These are phyloP conservation scores for Atherinomorus stipes DNA, from an alignment of 2,113 vertebrate species.

Conservation along the genomic window DNA sequence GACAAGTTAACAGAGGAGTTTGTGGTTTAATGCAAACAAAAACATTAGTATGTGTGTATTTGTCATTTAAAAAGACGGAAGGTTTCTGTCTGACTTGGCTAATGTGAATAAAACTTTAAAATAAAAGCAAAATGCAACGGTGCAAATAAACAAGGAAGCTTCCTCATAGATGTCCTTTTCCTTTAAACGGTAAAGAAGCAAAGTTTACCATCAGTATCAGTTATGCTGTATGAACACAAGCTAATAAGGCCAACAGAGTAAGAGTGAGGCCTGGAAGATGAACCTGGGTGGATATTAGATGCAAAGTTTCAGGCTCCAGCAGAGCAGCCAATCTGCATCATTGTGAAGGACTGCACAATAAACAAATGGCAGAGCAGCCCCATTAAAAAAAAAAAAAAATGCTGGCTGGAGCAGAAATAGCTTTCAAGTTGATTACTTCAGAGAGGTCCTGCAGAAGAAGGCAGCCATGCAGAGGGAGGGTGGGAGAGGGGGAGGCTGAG, in stretches of 20 bases:
- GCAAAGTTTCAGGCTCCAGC: slow-evolving; percentile 23
- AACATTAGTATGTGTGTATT: not conserved
- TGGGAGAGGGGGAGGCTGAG: not conserved
- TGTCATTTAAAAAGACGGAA: not conserved
- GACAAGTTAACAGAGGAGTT: not conserved
- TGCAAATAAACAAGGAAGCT: too few species aligned
- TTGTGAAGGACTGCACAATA: slow-evolving; percentile 50
- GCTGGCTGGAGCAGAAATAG: slow-evolving; percentile 55
- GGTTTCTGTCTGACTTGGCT: not conserved
- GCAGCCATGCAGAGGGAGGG: slow-evolving; percentile 37
- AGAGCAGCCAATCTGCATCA: slow-evolving; percentile 53
- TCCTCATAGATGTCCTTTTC: too few species aligned
- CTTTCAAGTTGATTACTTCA: slow-evolving; percentile 72
- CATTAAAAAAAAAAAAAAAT: slow-evolving; percentile 7
- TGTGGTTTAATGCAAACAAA: not conserved
- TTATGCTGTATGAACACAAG: not conserved
- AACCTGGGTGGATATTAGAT: slow-evolving; percentile 20
- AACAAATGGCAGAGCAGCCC: slow-evolving; percentile 36
- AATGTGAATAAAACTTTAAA: not conserved
- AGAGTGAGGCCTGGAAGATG: slow-evolving; percentile 8
- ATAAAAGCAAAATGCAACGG: not conserved
- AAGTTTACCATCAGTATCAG: not conserved
- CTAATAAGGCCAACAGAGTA: not conserved
- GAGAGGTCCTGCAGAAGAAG: slow-evolving; percentile 71
- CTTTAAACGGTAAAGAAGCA: not conserved